phyloP scores from a whole-genome alignment of 2,797 vertebrate species.

The Callimico goeldii region DNA sequence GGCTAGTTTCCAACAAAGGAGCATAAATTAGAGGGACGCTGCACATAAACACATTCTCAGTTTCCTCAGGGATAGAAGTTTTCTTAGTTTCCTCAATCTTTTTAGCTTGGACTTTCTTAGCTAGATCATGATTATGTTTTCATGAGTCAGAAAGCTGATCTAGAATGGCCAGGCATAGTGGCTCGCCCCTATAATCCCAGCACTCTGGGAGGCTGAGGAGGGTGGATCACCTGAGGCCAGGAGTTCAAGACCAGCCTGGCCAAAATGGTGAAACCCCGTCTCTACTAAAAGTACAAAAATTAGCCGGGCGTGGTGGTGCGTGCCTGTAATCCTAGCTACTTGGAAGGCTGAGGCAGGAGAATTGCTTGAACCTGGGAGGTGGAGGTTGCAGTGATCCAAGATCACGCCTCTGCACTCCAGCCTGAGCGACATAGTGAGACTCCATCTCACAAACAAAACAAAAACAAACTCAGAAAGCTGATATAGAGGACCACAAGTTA shows the following conservation, averaged over 20 bases:
- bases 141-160: background rate
- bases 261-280: background rate
- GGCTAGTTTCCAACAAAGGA: background rate
- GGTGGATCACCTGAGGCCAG: background rate
- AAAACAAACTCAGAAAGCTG: background rate
- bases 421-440: background rate
- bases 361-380: background rate
- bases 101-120: background rate
- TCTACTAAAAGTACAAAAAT: background rate
- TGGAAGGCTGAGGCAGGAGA: background rate
- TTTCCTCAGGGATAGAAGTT: background rate
- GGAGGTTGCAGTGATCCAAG: background rate
- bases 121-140: background rate
- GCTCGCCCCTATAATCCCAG: background rate
- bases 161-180: rapidly evolving
- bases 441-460: background rate
- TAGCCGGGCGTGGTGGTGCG: rapidly evolving
- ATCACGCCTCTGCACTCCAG: background rate
- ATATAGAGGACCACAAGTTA: background rate
- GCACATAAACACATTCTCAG: background rate
- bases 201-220: background rate
- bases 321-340: background rate
- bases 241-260: background rate
- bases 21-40: rapidly evolving
- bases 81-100: background rate